Evolutionary conservation across 2,888 invertebrate species (phyloP).

Genomic region (Proisotoma minuta): DNA sequence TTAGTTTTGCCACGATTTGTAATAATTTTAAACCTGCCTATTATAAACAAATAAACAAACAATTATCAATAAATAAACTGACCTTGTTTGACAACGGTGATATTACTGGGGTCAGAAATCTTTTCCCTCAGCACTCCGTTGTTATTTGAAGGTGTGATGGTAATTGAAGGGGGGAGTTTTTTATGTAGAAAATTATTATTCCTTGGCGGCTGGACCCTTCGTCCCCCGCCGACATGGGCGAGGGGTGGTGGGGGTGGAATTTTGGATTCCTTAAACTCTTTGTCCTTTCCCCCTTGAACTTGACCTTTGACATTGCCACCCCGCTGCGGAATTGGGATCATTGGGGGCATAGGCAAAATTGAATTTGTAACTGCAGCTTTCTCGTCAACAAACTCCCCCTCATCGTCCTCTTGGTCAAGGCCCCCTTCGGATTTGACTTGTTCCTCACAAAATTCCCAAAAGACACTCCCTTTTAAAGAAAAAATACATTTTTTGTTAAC

Average conservation of each 20-base stretch:
- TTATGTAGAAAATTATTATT: not conserved
- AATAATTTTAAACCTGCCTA: too few species aligned
- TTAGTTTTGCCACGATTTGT: too few species aligned
- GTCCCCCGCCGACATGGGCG: not conserved
- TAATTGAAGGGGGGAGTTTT: slow-evolving; percentile 3
- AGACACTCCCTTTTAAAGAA: slow-evolving; percentile 30
- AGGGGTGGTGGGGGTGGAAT: slow-evolving; percentile 10
- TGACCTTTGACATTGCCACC: not conserved
- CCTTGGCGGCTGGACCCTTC: not conserved
- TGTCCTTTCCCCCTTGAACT: not conserved
- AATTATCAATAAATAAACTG: too few species aligned
- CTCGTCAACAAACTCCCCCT: not conserved
- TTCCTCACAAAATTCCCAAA: slow-evolving; percentile 36
- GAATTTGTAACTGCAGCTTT: too few species aligned
- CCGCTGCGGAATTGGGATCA: slow-evolving; percentile 3
- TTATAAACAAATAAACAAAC: too few species aligned
- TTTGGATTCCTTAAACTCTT: not conserved
- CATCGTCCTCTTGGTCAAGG: not conserved
- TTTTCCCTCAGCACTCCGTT: too few species aligned
- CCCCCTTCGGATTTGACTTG: not conserved
- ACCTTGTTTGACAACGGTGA: too few species aligned
- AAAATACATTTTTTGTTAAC: not conserved
- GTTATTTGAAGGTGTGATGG: not conserved
- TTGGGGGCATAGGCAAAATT: not conserved
- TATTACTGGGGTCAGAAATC: too few species aligned